Percentiles rank a stretch among this genome's conserved stretches.
Evolutionary conservation across 2,888 invertebrate genomes (phyloP).

Genomic region (Diarsia mendica): DNA sequence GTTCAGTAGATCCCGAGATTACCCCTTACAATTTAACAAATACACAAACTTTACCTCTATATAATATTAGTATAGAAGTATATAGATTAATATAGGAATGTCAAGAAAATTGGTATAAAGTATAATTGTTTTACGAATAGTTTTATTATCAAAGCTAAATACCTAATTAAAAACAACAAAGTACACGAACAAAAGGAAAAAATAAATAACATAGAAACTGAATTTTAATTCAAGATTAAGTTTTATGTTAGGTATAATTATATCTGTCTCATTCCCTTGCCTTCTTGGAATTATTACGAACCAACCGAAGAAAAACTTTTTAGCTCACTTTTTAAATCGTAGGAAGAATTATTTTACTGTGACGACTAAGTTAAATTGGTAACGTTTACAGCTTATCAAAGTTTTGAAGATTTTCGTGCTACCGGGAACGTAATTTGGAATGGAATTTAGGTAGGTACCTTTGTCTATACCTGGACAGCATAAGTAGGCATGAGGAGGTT

Average conservation of each 20-base stretch:
- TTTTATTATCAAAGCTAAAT: neutral
- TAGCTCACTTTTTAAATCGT: conserved; percentile 48
- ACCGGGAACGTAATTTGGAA: neutral
- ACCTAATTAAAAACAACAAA: neutral
- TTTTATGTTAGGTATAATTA: conserved; percentile 36
- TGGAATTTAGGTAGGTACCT: neutral
- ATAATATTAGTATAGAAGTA: too few species aligned
- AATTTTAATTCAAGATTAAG: conserved; percentile 47
- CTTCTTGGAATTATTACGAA: conserved; percentile 55
- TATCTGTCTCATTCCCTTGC: conserved; percentile 30
- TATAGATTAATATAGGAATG: conserved; percentile 19
- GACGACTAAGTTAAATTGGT: conserved; percentile 58
- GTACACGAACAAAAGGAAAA: neutral
- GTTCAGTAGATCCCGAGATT: too few species aligned
- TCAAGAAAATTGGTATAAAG: neutral
- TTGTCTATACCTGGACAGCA: neutral
- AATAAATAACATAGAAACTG: conserved; percentile 22
- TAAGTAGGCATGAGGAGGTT: neutral
- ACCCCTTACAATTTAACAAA: too few species aligned
- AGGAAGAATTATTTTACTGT: conserved; percentile 48
- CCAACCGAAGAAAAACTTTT: conserved; percentile 41
- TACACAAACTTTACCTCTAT: too few species aligned
- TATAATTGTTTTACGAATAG: neutral
- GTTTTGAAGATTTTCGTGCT: conserved; percentile 25
- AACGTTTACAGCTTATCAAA: conserved; percentile 48